Base-by-base conservation (phyloP, 1,140 invertebrate genomes). In the Dolichoris vasculosae region DNA sequence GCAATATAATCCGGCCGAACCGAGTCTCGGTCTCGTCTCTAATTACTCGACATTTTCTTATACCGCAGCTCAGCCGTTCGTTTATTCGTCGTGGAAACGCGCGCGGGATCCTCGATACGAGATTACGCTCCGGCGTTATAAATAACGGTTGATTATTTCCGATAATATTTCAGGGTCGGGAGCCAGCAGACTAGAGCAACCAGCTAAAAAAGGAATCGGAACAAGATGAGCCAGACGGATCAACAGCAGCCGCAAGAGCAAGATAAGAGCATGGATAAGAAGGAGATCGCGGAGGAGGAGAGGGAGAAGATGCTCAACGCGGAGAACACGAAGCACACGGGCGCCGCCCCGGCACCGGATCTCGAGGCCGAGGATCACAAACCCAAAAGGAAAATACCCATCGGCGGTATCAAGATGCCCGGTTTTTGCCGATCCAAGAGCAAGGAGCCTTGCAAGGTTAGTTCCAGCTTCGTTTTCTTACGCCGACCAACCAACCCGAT, bases 401-500 rank as follows among this genome's bases (percentile, higher is more conserved):
- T 97, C 87, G 96, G 96, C 51, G 96, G 96, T 23, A 96, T 97
- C 75, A 96, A 97, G 93, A 96, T 97, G 95, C 96, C 96, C 9
- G 96, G 96, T 46, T 96, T 97, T 89, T 97, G 96, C 83, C 95
- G 95, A 86, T 96, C 95, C 87, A 96, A 96, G 89, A 96, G 96
- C 87, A 96, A 96, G 89, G 95, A 96, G 90, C 95, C 94, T 69
- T 95, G 94, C 92, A 95, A 94, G 92, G 94, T 95, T 91, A 89
- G 73, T 55, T 15, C 17, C n/a, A 17, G 15, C 43, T 30, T 63
- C 30, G 1, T 38, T 79, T 32, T 26, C 55, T 23, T 43, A 2
- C 20, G 77, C 35, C 38, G 6, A 0, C 17, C 35, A 40, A 38
- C 15, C 17, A 40, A 38, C 15, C 17, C 67, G 17, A 38, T 69